Evolutionary conservation across 2,888 invertebrate genomes (phyloP), one percentile per base, ranked within the genome.

Genomic region (Aelia acuminata): DNA sequence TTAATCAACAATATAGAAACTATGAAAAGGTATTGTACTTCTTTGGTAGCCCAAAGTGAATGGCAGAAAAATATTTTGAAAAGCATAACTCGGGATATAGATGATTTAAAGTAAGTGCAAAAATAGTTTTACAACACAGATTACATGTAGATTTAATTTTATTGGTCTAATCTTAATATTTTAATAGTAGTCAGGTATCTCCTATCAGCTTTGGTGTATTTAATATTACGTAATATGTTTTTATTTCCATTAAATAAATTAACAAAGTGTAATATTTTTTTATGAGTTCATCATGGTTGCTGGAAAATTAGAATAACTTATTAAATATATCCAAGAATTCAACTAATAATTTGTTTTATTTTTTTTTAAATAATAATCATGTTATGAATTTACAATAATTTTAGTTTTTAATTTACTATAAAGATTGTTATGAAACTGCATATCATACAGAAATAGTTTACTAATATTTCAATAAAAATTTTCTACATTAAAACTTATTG

Each of bases 91-190:
- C 39, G 39, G 8, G 87, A 87, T 31, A 43, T 87, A 3, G 87
- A 87, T 20, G 87, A 87, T 49, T 50, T 87, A 39, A 87, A 87
- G 87, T 87, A 87, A 49, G 87, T 87, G 31, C 1, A 4, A n/a
- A n/a, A n/a, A 18, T 80, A 0, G 13, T 80, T 80, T 80, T 43
- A 63, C 15, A 20, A 26, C 20, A 43, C 10, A 43, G 4, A 43
- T 43, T 43, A 43, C 10, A 43, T 43, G 7, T 10, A 43, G 43
- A 10, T 43, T 43, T 43, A 43, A 43, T 53, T 53, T 53, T 7
- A 15, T 53, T n/a, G 31, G 11, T 31, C 26, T 31, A 15, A n/a
- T 63, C 15, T 35, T 31, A 35, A 70, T 70, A 70, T 35, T 8
- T 7, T 5, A 18, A 18, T 8, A n/a, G 53, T 3, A 3, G n/a